Evolutionary conservation across 2,797 vertebrate species (phyloP), one percentile per base, ranked within the genome.

Genomic region (Sebastes oblongus): DNA sequence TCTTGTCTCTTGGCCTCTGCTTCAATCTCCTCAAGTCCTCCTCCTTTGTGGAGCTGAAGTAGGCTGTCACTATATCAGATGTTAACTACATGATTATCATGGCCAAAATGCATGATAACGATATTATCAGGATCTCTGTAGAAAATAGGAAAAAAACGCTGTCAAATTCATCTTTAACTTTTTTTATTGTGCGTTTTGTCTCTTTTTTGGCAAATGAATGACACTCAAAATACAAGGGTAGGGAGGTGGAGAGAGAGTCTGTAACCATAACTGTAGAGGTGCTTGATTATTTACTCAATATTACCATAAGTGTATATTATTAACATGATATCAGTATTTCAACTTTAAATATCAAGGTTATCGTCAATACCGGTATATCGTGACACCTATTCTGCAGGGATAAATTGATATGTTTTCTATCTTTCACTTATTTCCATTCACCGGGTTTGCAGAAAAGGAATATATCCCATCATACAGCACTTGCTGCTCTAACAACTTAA

Each of bases 21-120:
- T 92, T 85, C 92, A 76, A 92, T 88, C 84, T 91, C 32, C 73
- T 76, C 18, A 27, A 65, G 73, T 81, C 80, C 30, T 18, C 16
- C 58, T 52, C 55, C 71, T 78, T 32, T 72, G 66, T 75, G 52
- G 32, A 77, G 81, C 77, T 76, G 27, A 71, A 36, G 20, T 22
- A 11, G 50, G 20, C 50, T 52, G 9, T 52, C 50, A 3, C 50
- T 4, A 52, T 52, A 52, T n/a, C 50, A n/a, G 18, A 52, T n/a
- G 0, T 20, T 3, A 20, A 52, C 50, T 52, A 52, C 52, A 22
- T 22, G 52, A 54, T 54, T 54, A 54, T 54, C 52, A 22, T 22
- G 16, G 52, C 52, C n/a, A 54, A 2, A 54, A 54, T 22, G n/a
- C 1, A 54, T 54, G 52, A 54, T 22, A 54, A 22, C 8, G 52